Base-by-base conservation (phyloP, 2,797 vertebrate species). In the Malacoctenus gilli region DNA sequence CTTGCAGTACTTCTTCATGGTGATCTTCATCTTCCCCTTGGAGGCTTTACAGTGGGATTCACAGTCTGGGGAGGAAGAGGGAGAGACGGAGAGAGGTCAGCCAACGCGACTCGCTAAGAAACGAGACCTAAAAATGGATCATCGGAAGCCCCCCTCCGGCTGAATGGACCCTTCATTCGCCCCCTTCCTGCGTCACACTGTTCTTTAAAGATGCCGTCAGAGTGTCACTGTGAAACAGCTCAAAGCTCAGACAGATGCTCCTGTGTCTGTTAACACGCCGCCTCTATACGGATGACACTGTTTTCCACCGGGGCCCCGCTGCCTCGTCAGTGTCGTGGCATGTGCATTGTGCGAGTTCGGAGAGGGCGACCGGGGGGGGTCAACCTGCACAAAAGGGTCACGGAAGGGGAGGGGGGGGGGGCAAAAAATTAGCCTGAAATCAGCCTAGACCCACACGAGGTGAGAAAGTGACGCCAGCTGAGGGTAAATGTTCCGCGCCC, bases 1-100 rank as follows among this genome's bases (percentile, higher is more conserved):
- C 87, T 98, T 99, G 77, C 97, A 99, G 89, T 99, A 99, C 68
- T 97, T 99, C 87, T 98, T 98, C 96, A 99, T 98, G 86, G 96
- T 99, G 88, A 99, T 96, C 93, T 99, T 99, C 93, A 99, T 92
- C 77, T 97, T 99, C 59, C 96, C 96, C 82, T 97, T 99, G 75
- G 97, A 96, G 15, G 94, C 93, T 86, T 98, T 99, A 90, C 97
- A 99, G 88, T 99, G 95, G 38, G 96, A 95, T 39, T 98, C 96
- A 10, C 97, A 99, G 64, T 93, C 93, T 94, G 67, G 11, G 36
- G 61, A 64, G 9, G 15, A 62, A 37, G 57, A 34, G 44, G 38
- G 57, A 34, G 44, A 70, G 15, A 59, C 13, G 8, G 30, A 25
- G 14, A 41, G 15, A 35, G 6, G 28, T 23, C 36, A 2, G 44